Percentiles rank a stretch among this genome's conserved stretches.
Evolutionary conservation across 2,888 invertebrate genomes (phyloP).

Genomic region (Lamellibrachia columna): DNA sequence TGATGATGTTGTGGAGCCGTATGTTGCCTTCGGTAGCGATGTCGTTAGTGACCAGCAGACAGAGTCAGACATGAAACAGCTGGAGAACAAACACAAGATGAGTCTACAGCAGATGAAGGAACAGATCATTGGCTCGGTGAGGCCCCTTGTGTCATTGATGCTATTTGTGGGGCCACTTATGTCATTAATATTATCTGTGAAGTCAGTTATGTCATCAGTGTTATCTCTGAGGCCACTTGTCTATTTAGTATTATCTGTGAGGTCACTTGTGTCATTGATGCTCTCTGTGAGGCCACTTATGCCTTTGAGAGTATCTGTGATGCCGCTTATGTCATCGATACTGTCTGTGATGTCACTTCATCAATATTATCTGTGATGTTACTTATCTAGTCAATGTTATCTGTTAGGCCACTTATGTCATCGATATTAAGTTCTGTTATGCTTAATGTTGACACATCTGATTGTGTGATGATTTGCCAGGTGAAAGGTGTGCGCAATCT

Average conservation of each 20-base stretch:
- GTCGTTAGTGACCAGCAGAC: slow-evolving; percentile 60
- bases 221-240: background rate
- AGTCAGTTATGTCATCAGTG: background rate
- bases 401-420: too few species aligned
- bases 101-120: slow-evolving; percentile 63
- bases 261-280: too few species aligned
- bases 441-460: background rate
- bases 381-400: too few species aligned
- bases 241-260: background rate
- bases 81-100: slow-evolving; percentile 63
- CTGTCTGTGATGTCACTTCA: too few species aligned
- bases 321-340: too few species aligned
- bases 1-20: slow-evolving; percentile 49
- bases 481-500: slow-evolving; percentile 59
- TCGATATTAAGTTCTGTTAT: background rate
- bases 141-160: background rate
- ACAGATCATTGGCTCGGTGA: slow-evolving; percentile 55
- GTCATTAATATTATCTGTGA: background rate
- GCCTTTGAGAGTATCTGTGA: too few species aligned
- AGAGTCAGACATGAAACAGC: slow-evolving; percentile 59
- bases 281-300: too few species aligned
- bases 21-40: slow-evolving; percentile 58
- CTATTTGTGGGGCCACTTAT: background rate
- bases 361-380: too few species aligned
- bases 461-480: slow-evolving; percentile 41